phyloP scores from a whole-genome alignment of 2,888 invertebrate genomes.

The Poecilus cupreus region DNA sequence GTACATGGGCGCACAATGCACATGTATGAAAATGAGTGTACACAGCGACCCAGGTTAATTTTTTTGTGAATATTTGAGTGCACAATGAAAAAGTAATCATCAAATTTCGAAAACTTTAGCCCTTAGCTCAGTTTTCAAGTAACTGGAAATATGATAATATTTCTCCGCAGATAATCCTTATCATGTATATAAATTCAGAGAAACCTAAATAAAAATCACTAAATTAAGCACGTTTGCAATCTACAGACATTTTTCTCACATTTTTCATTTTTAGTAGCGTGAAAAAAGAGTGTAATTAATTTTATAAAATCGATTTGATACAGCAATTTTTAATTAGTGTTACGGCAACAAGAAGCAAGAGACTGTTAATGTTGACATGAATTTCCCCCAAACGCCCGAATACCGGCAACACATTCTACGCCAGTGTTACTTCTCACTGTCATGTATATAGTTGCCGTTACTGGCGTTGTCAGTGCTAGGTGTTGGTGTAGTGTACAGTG shows the following conservation, averaged over 20 bases:
- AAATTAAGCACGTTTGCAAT: conserved; percentile 24
- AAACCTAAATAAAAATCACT: conserved; percentile 4
- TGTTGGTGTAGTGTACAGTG: no score
- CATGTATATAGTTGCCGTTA: neutral
- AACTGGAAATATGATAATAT: conserved; percentile 31
- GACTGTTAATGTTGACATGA: conserved; percentile 16
- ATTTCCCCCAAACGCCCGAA: neutral
- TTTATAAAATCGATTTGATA: conserved; percentile 35
- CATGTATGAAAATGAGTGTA: neutral
- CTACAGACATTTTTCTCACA: conserved; percentile 17
- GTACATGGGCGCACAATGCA: neutral
- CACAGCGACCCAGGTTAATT: neutral
- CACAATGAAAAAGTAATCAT: neutral
- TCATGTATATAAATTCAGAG: neutral
- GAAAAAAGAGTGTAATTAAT: conserved; percentile 37
- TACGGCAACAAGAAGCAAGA: conserved; percentile 2
- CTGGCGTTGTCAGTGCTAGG: no score
- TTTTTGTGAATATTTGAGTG: neutral
- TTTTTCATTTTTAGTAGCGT: conserved; percentile 35
- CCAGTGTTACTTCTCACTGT: neutral
- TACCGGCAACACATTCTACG: conserved; percentile 26
- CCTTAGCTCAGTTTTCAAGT: neutral
- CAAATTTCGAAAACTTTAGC: neutral
- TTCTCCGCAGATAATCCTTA: neutral
- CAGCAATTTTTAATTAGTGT: conserved; percentile 36